phyloP scores from a whole-genome alignment of 2,888 invertebrate genomes.

The Yponomeuta cagnagella region DNA sequence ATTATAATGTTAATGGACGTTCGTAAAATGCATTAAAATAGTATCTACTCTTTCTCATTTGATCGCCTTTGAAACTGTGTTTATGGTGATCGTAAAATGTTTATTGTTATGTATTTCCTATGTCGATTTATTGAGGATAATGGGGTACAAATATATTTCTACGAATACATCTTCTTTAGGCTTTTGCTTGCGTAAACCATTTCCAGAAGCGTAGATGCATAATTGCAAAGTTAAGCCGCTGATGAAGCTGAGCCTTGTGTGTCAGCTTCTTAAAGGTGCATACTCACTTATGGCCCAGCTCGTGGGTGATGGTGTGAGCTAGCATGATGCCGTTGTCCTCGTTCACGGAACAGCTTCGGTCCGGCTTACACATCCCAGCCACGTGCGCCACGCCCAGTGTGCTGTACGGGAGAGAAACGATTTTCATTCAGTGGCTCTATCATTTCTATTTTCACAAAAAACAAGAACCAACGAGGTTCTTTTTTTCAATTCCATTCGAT shows the following conservation, averaged over 20 bases:
- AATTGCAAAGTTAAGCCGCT: too few species aligned
- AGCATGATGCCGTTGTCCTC: slow-evolving; percentile 93
- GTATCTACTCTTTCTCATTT: slow-evolving; percentile 31
- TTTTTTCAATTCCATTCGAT: too few species aligned
- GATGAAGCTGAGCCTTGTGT: too few species aligned
- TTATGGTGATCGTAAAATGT: slow-evolving; percentile 37
- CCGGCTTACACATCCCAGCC: slow-evolving; percentile 90
- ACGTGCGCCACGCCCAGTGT: slow-evolving; percentile 93
- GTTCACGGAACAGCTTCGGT: slow-evolving; percentile 91
- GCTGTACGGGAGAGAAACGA: slow-evolving; percentile 52
- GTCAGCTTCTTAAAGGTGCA: background rate
- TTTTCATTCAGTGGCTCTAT: too few species aligned
- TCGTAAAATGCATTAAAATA: background rate
- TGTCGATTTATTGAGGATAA: slow-evolving; percentile 32
- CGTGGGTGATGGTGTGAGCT: slow-evolving; percentile 93
- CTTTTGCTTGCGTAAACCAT: background rate
- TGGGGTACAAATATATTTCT: slow-evolving; percentile 10
- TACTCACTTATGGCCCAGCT: slow-evolving; percentile 93
- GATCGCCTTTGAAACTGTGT: slow-evolving; percentile 33
- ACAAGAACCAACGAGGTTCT: too few species aligned
- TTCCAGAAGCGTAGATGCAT: background rate
- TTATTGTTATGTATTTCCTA: slow-evolving; percentile 27
- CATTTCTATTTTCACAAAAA: too few species aligned
- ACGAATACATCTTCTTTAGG: background rate
- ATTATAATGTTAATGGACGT: background rate